A percentile compares a stretch with the other conserved stretches of the same genome.
Conservation (phyloP, 2,888 invertebrate species). For the Hirtodrosophila cameraria region DNA sequence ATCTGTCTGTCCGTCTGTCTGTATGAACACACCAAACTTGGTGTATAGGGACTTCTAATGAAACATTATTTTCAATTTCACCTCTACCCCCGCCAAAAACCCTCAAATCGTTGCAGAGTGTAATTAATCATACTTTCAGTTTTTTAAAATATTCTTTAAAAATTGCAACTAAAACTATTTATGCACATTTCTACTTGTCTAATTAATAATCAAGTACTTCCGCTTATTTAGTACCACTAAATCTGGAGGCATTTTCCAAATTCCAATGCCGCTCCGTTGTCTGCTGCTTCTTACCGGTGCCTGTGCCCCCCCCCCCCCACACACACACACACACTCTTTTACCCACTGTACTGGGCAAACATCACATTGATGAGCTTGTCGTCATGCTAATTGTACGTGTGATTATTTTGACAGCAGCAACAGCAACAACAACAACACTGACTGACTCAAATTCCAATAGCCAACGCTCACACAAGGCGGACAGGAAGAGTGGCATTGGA, state of each 20-base stretch:
- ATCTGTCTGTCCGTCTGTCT: no score
- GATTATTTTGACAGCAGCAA: constrained; percentile 79
- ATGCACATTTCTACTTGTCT: no score
- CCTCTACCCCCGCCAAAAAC: no score
- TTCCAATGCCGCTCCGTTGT: constrained; percentile 22
- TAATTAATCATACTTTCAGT: no score
- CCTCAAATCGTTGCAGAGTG: no score
- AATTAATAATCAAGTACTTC: not conserved
- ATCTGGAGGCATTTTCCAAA: constrained; percentile 10
- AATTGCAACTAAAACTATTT: no score
- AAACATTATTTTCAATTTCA: no score
- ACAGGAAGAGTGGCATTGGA: not conserved
- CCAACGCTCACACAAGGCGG: constrained; percentile 20
- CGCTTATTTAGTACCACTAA: not conserved
- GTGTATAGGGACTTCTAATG: no score
- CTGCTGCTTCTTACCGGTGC: constrained; percentile 27
- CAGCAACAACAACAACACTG: constrained; percentile 11
- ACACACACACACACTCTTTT: no score
- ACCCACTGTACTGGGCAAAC: constrained; percentile 30
- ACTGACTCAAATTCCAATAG: constrained; percentile 43
- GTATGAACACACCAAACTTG: no score
- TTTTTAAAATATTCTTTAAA: no score
- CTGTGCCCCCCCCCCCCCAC: not conserved
- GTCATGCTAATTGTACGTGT: constrained; percentile 81
- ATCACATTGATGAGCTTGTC: constrained; percentile 76